Base-by-base conservation (phyloP, 2,113 vertebrate genomes). In the Synchiropus splendidus region DNA sequence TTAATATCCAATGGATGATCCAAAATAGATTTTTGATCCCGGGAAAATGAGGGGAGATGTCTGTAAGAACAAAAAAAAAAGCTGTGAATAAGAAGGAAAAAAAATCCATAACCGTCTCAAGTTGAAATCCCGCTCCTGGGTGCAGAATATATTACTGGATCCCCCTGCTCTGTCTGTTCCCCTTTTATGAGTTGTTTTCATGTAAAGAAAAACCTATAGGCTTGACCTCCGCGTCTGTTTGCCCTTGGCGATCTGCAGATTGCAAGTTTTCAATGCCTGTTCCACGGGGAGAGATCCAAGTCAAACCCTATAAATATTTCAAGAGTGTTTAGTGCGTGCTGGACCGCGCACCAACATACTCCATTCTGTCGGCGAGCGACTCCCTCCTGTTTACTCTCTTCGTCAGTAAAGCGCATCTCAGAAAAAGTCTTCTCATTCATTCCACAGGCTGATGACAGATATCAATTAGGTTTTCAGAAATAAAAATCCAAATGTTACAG, bases 301-400 rank as follows among this genome's bases (percentile, higher is more conserved):
- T 88, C 88, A 87, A 79, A 84, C 61, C 79, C 71, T 75, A 86
- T 88, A 88, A 92, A 91, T 91, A 92, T 92, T 93, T 87, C 81
- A 89, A 72, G 78, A 81, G 65, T 74, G 56, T 53, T 67, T 64
- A 51, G 54, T 82, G 64, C 71, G 74, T 71, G 65, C 61, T 42
- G 36, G 74, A 84, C 73, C 78, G 74, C 56, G 57, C 42, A 35
- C 54, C 65, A 76, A 74, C 67, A 52, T 69, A 58, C 62, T 67
- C 9, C 42, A 56, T 54, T 66, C 45, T 37, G 45, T 64, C 70
- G 70, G 67, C 69, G 48, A 63, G 42, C 45, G 31, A 49, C 72
- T 53, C 54, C 42, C 16, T 54, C 44, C 50, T 71, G 73, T 78
- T 74, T 70, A 59, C 70, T 54, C 61, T 61, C 8, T 4, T 27